Conservation (phyloP, 2,888 invertebrate genomes). For the Cinara cedri region DNA sequence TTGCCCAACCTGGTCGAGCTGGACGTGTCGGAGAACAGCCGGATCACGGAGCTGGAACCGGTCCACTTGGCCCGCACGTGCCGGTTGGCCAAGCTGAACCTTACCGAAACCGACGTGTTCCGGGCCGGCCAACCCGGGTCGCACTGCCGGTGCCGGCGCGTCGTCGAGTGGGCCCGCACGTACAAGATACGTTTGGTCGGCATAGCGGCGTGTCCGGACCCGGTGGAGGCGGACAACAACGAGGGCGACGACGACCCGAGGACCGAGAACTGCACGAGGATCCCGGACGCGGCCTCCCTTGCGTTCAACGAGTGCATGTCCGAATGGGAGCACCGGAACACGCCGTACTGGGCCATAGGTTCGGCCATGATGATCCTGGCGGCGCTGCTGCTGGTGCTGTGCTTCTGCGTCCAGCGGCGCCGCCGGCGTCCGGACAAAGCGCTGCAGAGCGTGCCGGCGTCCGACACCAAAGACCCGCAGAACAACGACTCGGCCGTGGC, state of each 20-base stretch:
- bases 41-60: neutral
- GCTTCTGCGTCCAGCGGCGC: constrained; percentile 30
- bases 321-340: constrained; percentile 51
- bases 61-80: constrained; percentile 39
- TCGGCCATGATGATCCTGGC: neutral
- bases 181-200: constrained; percentile 22
- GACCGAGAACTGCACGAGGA: neutral
- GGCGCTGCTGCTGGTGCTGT: neutral
- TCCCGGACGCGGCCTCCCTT: constrained; percentile 19
- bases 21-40: constrained; percentile 17
- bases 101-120: constrained; percentile 1
- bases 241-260: constrained; percentile 23
- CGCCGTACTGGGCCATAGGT: constrained; percentile 45
- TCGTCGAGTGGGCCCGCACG: constrained; percentile 17
- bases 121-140: neutral
- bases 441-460: neutral
- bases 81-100: constrained; percentile 35
- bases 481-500: neutral
- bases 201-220: neutral
- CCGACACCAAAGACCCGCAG: neutral
- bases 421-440: neutral
- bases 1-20: constrained; percentile 48
- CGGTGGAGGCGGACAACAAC: neutral
- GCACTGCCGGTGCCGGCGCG: constrained; percentile 37
- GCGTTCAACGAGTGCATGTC: constrained; percentile 34